Base-by-base conservation (phyloP, 2,113 vertebrate genomes). In the Scartelaos histophorus region DNA sequence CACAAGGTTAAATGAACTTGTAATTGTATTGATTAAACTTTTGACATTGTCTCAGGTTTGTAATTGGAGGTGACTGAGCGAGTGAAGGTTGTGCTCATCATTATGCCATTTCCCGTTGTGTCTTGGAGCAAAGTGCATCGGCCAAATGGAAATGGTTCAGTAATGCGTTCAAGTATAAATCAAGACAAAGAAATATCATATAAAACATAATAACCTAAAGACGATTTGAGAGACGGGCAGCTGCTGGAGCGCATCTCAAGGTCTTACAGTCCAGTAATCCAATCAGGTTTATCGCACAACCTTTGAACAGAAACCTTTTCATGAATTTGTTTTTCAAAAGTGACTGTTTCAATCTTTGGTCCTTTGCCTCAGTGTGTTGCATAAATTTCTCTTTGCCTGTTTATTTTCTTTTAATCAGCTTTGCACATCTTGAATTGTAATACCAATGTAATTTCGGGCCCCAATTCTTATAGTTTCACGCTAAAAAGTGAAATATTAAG, bases 251-350 rank as follows among this genome's bases (percentile, higher is more conserved):
- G 34, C 16, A 64, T 38, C 29, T 43, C 61, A 64, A 64, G 61
- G 61, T 64, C 61, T 64, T 64, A 43, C 61, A 64, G 61, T 64
- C 61, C 61, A 64, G 29, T 64, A 64, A 64, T 64, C n/a, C 61
- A 64, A 64, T 64, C 61, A 64, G 34, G 34, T 34, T 64, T 64
- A 64, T 38, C 61, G 34, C 61, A 43, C 61, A 64, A 64, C 61
- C 61, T 64, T n/a, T 64, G 61, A 64, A 64, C 34, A 64, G 38
- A 38, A 43, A n/a, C 16, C 29, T 19, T 64, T 43, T 64, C 29
- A 38, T 43, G 61, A 35, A 64, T 64, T 64, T 64, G 61, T 64
- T 38, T 64, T 64, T 19, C n/a, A 11, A 64, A 64, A 64, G 34
- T 43, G 61, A 64, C 61, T 64, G 61, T 43, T 64, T 64, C 58